These are phyloP conservation scores for Theocolax elegans DNA, from an alignment of 1,140 invertebrate species.

Conservation along the genomic window DNA sequence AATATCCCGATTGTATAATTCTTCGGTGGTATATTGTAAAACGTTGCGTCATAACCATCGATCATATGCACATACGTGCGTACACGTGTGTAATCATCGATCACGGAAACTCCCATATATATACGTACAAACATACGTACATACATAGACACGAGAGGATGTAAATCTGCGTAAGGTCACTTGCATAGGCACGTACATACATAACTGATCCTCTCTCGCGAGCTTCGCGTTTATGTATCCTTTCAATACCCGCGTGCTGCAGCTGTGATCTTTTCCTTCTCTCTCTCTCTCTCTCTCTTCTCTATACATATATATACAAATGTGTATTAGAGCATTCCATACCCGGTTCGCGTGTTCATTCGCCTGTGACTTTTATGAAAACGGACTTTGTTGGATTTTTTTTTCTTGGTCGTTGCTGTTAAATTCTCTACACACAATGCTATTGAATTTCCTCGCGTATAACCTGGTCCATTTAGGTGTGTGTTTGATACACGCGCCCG, in stretches of 20 bases:
- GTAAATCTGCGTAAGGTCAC: conserved; percentile 1
- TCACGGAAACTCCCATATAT: too few species aligned
- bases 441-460: conserved; percentile 8
- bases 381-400: neutral
- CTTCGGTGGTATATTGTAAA: too few species aligned
- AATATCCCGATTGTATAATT: too few species aligned
- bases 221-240: neutral
- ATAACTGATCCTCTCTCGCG: conserved; percentile 7
- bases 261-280: neutral
- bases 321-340: conserved; percentile 31
- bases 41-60: too few species aligned
- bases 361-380: conserved; percentile 26
- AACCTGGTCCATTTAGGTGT: neutral
- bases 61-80: too few species aligned
- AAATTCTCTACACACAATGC: conserved; percentile 3
- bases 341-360: neutral
- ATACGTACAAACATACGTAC: too few species aligned
- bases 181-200: conserved; percentile 1
- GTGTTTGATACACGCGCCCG: too few species aligned
- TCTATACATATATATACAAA: conserved; percentile 8
- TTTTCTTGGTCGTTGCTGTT: neutral
- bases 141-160: too few species aligned
- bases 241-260: neutral
- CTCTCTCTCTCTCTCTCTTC: neutral
- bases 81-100: too few species aligned